A percentile compares a stretch with the other conserved stretches of the same genome.
These are phyloP conservation scores for Odontesthes bonariensis DNA, from an alignment of 2,113 vertebrate genomes.

Conservation along the genomic window DNA sequence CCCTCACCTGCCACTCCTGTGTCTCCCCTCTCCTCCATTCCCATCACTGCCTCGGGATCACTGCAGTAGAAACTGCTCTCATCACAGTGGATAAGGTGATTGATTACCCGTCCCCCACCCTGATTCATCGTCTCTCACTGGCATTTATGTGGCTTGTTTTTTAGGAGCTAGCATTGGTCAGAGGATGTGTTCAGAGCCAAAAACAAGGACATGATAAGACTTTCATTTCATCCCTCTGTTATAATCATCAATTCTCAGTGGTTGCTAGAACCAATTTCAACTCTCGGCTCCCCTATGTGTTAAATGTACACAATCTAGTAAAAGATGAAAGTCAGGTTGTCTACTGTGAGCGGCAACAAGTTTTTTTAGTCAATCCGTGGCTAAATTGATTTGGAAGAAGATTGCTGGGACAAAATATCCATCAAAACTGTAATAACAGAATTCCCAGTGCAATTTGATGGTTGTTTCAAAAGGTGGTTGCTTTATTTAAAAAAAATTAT, in stretches of 20 bases:
- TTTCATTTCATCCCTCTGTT: constrained; percentile 13
- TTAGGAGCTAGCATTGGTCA: constrained; percentile 10
- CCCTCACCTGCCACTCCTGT: constrained; percentile 8
- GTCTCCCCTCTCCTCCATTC: constrained; percentile 25
- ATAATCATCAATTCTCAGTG: constrained; percentile 8
- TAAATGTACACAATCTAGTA: constrained; percentile 20
- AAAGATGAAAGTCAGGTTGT: constrained; percentile 24
- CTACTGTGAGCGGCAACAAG: constrained; percentile 6
- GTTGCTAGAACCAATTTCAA: constrained; percentile 10
- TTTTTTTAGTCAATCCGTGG: not conserved
- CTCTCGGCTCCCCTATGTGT: not conserved
- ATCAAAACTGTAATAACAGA: not conserved
- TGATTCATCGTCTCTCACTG: constrained; percentile 36
- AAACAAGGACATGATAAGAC: constrained; percentile 16
- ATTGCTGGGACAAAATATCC: not conserved
- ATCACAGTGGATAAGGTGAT: constrained; percentile 53
- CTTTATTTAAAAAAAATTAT: too few relatives aligned
- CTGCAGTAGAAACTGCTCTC: constrained; percentile 61
- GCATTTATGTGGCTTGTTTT: constrained; percentile 10
- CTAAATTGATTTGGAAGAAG: not conserved
- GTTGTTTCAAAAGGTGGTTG: too few relatives aligned
- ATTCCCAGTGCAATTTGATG: not conserved
- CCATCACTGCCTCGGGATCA: constrained; percentile 39
- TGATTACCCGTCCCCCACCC: constrained; percentile 63
- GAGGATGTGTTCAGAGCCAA: constrained; percentile 12